Base-by-base conservation (phyloP, 2,888 invertebrate genomes). In the Theretra japonica region DNA sequence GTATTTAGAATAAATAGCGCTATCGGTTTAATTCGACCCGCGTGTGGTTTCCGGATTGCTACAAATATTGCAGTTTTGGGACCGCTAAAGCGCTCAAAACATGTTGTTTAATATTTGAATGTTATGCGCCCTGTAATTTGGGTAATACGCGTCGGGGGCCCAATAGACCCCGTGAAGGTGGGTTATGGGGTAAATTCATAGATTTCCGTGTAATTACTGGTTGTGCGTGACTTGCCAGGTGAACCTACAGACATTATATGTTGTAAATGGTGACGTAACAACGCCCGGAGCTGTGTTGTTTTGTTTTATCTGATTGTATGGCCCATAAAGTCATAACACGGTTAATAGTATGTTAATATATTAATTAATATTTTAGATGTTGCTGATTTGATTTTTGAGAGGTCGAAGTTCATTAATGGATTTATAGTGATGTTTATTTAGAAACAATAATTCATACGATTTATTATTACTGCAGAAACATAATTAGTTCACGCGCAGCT, bases 151-250 rank as follows among this genome's bases (percentile, higher is more conserved):
- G 68, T 33, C 69, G 50, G 53, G 62, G 70, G 33, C 62, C 62
- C 28, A 33, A 62, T 62, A 56, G 62, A 71, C 28, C 59, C 70
- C 69, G 41, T 25, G 69, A 60, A 73, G 73, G 75, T 74, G 75
- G 80, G 85, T 84, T 84, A 85, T 86, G 83, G 82, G 83, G 77
- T 80, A 82, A 87, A 79, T 88, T 86, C 85, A 86, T 86, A 87
- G 86, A 85, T 88, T 86, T 85, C 86, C 86, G 84, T 81, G 75
- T 79, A 86, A 87, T 84, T 85, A 83, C 83, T 78, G 73, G 48
- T 73, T 78, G 84, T 86, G 85, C 88, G 87, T 87, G 87, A 87
- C 86, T 79, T 75, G 76, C 77, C 79, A 79, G 75, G 75, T 79
- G 78, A 79, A 69, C 69, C 62, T 69, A 48, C 62, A 62, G 48